These are phyloP conservation scores for Recurvirostra avosetta DNA, from an alignment of 2,113 vertebrate genomes.

Conservation along the genomic window DNA sequence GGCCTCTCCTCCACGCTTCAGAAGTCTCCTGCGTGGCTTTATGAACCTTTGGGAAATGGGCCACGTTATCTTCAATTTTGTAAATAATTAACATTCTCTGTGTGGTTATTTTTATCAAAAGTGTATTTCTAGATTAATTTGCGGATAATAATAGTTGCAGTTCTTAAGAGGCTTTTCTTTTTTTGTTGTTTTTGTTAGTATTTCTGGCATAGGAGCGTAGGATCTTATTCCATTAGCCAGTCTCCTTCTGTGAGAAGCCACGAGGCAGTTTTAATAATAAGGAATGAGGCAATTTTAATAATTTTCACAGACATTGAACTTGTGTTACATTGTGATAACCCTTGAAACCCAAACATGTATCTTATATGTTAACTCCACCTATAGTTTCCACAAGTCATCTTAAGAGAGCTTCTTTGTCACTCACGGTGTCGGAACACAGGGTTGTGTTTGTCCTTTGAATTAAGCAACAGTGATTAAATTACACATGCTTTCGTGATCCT, in stretches of 20 bases:
- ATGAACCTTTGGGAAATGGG: neutral
- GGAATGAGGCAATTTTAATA: neutral
- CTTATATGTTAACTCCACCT: neutral
- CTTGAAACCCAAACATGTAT: neutral
- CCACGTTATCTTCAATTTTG: neutral
- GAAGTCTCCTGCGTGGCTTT: neutral
- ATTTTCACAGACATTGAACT: neutral
- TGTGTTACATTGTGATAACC: neutral
- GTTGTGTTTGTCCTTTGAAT: neutral
- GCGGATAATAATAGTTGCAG: neutral
- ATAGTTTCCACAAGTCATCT: neutral
- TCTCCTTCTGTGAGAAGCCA: neutral
- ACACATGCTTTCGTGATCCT: neutral
- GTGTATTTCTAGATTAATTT: neutral
- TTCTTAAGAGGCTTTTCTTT: neutral
- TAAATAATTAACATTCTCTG: neutral
- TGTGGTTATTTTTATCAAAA: neutral
- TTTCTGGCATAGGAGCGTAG: neutral
- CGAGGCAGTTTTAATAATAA: neutral
- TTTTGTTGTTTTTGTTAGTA: neutral
- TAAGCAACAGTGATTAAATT: neutral
- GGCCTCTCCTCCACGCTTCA: neutral
- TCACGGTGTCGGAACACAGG: fast-evolving
- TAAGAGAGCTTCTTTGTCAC: neutral
- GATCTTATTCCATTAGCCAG: too few species aligned